These are phyloP conservation scores for Poecile atricapillus DNA, from an alignment of 2,113 vertebrate genomes.

Conservation along the genomic window DNA sequence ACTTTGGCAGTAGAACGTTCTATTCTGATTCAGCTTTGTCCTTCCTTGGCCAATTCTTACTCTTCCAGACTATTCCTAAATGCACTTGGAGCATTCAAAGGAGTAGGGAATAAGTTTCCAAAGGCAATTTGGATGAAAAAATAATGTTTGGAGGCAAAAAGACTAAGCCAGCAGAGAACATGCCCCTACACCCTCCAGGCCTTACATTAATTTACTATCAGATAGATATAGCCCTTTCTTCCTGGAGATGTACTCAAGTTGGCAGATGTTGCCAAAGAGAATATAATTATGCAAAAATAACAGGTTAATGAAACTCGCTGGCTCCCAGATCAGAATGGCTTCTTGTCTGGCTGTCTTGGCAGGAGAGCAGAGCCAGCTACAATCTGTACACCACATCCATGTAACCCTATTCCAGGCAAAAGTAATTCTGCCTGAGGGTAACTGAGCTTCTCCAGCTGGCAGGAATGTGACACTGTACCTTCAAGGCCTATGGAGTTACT, in stretches of 20 bases:
- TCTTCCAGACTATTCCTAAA: neutral
- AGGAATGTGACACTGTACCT: neutral
- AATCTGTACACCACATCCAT: neutral
- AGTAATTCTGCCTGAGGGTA: neutral
- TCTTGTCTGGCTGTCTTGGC: accelerated
- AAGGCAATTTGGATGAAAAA: neutral
- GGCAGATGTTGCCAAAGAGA: neutral
- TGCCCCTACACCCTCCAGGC: neutral
- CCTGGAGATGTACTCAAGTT: neutral
- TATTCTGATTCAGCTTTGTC: neutral
- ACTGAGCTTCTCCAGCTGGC: neutral
- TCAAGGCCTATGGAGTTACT: neutral
- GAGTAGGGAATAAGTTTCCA: neutral
- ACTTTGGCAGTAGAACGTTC: neutral
- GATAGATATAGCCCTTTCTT: neutral
- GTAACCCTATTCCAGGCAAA: neutral
- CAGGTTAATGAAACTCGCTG: neutral
- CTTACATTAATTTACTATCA: neutral
- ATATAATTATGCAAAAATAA: neutral
- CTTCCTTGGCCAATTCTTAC: neutral
- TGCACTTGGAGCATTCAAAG: neutral
- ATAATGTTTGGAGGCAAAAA: neutral
- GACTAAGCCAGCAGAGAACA: neutral
- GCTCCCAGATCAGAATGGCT: neutral
- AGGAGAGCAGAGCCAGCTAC: neutral